Conservation (phyloP, 2,113 vertebrate species). For the Pterocles orientalis region DNA sequence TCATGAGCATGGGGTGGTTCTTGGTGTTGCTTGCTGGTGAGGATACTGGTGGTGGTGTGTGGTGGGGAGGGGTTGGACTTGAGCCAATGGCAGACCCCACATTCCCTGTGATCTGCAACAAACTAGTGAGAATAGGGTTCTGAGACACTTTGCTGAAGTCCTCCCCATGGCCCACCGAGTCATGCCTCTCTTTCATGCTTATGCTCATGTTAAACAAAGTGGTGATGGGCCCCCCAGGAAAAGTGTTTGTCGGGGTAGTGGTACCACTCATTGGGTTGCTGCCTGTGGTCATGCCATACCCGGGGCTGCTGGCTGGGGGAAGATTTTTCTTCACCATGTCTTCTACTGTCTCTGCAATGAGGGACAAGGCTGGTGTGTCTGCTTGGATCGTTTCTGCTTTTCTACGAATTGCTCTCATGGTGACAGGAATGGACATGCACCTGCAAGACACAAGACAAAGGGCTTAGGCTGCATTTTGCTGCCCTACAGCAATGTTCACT, state of each 20-base stretch:
- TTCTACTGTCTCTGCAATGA: slow-evolving; percentile 98
- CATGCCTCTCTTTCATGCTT: slow-evolving; percentile 85
- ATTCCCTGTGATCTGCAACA: slow-evolving; percentile 95
- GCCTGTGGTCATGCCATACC: slow-evolving; percentile 91
- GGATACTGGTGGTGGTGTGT: slow-evolving; percentile 93
- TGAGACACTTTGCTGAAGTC: slow-evolving; percentile 98
- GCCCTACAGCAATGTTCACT: background rate
- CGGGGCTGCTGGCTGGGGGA: slow-evolving; percentile 93
- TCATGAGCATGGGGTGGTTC: slow-evolving; percentile 99
- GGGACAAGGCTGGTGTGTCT: slow-evolving; percentile 93
- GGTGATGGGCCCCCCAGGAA: slow-evolving; percentile 86
- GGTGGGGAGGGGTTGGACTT: slow-evolving; percentile 93
- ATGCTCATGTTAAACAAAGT: slow-evolving; percentile 89
- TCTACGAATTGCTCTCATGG: slow-evolving; percentile 95
- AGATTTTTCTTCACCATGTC: slow-evolving; percentile 98
- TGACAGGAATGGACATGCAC: slow-evolving; percentile 99
- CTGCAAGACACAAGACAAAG: slow-evolving; percentile 71
- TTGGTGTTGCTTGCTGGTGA: slow-evolving; percentile 98
- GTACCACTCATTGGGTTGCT: slow-evolving; percentile 86
- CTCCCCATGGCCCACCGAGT: slow-evolving; percentile 86
- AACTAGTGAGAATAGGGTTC: slow-evolving; percentile 97
- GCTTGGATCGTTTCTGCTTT: slow-evolving; percentile 99
- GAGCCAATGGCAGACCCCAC: slow-evolving; percentile 87
- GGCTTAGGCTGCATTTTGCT: background rate
- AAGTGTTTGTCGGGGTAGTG: slow-evolving; percentile 88